Evolutionary conservation across 2,888 invertebrate species (phyloP).

Genomic region (Adineta ricciae): DNA sequence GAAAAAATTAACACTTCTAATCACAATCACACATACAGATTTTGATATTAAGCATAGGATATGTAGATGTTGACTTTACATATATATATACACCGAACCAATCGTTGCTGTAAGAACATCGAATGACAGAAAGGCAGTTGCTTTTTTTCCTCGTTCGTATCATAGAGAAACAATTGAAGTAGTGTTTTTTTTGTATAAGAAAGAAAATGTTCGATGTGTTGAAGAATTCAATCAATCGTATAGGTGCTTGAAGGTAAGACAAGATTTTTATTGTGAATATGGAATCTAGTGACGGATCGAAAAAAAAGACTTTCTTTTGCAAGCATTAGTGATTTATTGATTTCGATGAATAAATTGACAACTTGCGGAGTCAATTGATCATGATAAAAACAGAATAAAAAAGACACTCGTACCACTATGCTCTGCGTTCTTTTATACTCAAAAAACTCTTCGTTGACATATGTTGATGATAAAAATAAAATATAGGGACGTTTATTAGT

Average conservation of each 20-base stretch:
- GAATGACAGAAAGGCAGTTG: not conserved
- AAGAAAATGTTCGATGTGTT: not conserved
- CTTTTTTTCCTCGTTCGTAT: not conserved
- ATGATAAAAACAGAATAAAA: not conserved
- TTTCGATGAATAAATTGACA: not conserved
- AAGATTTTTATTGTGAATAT: not conserved
- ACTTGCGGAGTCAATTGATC: not conserved
- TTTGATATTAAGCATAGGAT: not conserved
- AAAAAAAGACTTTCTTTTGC: too few species aligned
- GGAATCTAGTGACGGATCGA: too few species aligned
- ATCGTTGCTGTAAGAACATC: not conserved
- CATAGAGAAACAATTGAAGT: not conserved
- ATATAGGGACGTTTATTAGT: not conserved
- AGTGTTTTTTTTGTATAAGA: not conserved
- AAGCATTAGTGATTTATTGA: not conserved
- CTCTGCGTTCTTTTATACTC: too few species aligned
- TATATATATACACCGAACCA: not conserved
- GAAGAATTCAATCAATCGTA: not conserved
- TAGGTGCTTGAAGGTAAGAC: not conserved
- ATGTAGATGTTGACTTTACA: not conserved
- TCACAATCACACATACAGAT: not conserved
- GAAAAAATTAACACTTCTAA: not conserved
- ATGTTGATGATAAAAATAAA: not conserved
- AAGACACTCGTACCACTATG: too few species aligned
- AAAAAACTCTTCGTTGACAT: too few species aligned